Base-by-base conservation (phyloP, 1,140 invertebrate genomes). In the Drosophila hydei region DNA sequence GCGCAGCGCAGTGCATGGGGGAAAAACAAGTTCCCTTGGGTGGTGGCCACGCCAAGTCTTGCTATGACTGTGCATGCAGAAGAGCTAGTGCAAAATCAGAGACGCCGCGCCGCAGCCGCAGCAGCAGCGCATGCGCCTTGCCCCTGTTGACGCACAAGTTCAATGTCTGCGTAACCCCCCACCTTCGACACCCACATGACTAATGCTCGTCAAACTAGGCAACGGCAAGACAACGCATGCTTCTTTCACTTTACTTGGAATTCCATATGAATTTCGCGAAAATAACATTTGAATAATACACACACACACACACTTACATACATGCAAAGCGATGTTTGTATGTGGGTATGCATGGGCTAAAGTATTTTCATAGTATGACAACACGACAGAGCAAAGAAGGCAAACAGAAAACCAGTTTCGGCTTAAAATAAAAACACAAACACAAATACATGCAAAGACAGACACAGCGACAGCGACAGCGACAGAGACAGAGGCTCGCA, bases 341-440 rank as follows among this genome's bases (percentile, higher is more conserved):
- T 83, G 56, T 47, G 45, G 50, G 40, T 45, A 33, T 58, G 48
- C 55, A 45, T 19, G 60, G 65, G 25, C 38, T 52, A 61, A 33
- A 33, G 65, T 70, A 62, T 62, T 68, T 83, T 61, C 79, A 83
- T 81, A 65, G 81, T 77, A 85, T 88, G 83, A 85, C 81, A 87
- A 65, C 58, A 75, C 70, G 43, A 48, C 55, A 73, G 25, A 33
- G 52, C 48, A n/a, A 63, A 72, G 76, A 68, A 72, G 60, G 40
- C 45, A 61, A 52, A 48, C 60, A 72, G 87, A 85, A 87, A 85
- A 85, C 81, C 77, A 74, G 81, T 85, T 85, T 85, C 83, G 72
- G 81, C 81, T 87, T 87, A 85, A 85, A 87, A 80, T 75, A 81
- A 87, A 83, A 74, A 81, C 74, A 77, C 58, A 71, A 45, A 71